These are phyloP conservation scores for Folsomia manolachei DNA, from an alignment of 2,888 invertebrate species.

Conservation along the genomic window DNA sequence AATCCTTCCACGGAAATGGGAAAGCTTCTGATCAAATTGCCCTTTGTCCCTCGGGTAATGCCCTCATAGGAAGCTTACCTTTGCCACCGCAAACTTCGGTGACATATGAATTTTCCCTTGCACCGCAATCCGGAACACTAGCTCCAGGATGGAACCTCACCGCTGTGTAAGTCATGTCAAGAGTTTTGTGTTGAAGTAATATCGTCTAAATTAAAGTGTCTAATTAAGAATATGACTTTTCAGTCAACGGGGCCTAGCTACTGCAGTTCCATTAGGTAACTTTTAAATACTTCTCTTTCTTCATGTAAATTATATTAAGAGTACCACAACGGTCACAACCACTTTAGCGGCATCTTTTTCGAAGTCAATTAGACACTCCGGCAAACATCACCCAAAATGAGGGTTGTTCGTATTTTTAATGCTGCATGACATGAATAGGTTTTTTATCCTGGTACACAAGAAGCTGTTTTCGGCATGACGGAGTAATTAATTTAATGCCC, in stretches of 20 bases:
- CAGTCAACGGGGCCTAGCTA: not conserved
- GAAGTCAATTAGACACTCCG: too few species aligned
- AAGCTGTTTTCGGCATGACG: too few species aligned
- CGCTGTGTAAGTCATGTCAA: too few species aligned
- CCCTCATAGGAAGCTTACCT: conserved; percentile 45
- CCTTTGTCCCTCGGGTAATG: conserved; percentile 35
- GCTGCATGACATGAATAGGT: too few species aligned
- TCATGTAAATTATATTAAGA: not conserved
- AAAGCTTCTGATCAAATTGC: conserved; percentile 31
- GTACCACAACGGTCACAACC: too few species aligned
- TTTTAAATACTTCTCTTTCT: not conserved
- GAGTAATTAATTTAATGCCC: too few species aligned
- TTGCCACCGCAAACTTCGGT: conserved; percentile 47
- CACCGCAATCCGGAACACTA: conserved; percentile 48
- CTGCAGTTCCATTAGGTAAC: conserved; percentile 3
- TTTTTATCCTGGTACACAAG: too few species aligned
- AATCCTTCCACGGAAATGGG: conserved; percentile 28
- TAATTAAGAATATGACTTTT: not conserved
- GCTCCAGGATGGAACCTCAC: conserved; percentile 50
- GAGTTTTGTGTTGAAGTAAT: too few species aligned
- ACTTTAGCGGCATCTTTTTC: too few species aligned
- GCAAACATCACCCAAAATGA: too few species aligned
- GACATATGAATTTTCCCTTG: conserved; percentile 49
- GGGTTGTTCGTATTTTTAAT: too few species aligned
- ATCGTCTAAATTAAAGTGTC: not conserved